A percentile compares a stretch with the other conserved stretches of the same genome.
These are phyloP conservation scores for Rana temporaria DNA, from an alignment of 2,113 vertebrate genomes.

Conservation along the genomic window DNA sequence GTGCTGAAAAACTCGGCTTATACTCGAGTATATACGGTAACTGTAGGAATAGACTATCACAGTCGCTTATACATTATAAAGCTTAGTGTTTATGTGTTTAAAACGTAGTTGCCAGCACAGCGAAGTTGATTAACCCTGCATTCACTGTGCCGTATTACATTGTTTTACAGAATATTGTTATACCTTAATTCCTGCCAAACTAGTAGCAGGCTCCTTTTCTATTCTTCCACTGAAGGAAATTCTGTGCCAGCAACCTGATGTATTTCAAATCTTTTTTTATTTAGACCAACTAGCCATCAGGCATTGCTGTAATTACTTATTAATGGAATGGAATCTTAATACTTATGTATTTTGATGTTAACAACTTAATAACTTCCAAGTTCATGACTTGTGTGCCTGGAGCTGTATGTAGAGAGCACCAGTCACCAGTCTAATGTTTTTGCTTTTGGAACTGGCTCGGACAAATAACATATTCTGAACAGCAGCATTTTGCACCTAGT, in stretches of 20 bases:
- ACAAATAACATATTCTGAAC: constrained; percentile 2
- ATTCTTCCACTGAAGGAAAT: constrained; percentile 11
- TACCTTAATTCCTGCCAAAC: too few species aligned
- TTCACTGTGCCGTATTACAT: too few species aligned
- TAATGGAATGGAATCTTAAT: constrained; percentile 42
- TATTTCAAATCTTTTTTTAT: constrained; percentile 10
- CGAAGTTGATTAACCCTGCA: too few species aligned
- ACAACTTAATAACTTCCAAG: constrained; percentile 32
- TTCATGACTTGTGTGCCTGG: not conserved
- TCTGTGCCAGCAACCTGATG: not conserved
- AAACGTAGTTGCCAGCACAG: too few species aligned
- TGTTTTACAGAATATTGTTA: too few species aligned
- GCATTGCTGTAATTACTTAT: constrained; percentile 22
- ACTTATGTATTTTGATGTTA: constrained; percentile 41
- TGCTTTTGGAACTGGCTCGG: not conserved
- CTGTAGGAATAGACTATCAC: too few species aligned
- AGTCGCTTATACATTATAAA: too few species aligned
- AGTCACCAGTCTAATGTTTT: constrained; percentile 27
- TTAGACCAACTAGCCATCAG: constrained; percentile 27
- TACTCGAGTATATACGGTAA: too few species aligned
- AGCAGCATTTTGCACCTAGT: not conserved
- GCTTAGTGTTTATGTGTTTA: too few species aligned
- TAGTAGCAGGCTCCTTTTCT: not conserved
- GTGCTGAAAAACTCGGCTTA: too few species aligned
- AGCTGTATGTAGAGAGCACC: not conserved